Conservation (phyloP, 2,888 invertebrate genomes). For the Sinodicranocentrus sp. region DNA sequence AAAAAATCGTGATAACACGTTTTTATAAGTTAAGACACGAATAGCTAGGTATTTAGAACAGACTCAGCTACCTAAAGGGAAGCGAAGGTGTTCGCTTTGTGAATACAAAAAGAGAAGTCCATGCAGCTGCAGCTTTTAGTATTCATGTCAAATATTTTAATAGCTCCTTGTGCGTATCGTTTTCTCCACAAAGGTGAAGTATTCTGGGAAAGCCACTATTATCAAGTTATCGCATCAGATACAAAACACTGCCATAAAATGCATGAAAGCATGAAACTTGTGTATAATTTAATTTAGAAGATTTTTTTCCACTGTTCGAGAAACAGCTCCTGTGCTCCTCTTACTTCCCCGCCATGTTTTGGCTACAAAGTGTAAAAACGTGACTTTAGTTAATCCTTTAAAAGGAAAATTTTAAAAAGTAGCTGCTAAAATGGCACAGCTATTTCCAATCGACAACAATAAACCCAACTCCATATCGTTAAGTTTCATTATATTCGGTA, state of each 20-base stretch:
- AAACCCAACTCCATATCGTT: too few species aligned
- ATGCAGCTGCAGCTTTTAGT: constrained; percentile 17
- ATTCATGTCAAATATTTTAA: background rate
- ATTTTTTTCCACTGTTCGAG: background rate
- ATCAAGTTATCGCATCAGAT: constrained; percentile 5
- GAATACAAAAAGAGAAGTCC: background rate
- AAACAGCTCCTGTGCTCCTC: constrained; percentile 6
- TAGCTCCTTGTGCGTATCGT: background rate
- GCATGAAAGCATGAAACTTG: constrained; percentile 8
- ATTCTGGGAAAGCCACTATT: constrained; percentile 1
- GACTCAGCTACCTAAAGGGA: background rate
- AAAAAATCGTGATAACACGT: constrained; percentile 18
- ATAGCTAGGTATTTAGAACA: background rate
- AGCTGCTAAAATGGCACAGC: background rate
- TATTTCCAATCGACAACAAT: too few species aligned
- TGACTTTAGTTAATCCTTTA: constrained; percentile 35
- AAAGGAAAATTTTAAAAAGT: background rate
- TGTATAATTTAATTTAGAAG: constrained; percentile 23
- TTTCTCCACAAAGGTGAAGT: constrained; percentile 5
- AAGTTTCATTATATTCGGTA: background rate
- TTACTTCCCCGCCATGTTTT: constrained; percentile 12
- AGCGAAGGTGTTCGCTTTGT: background rate
- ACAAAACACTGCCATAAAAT: background rate
- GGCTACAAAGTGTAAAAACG: constrained; percentile 36
- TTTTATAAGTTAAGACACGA: background rate